Evolutionary conservation across 2,113 vertebrate genomes (phyloP).

Genomic region (Pipa parva): DNA sequence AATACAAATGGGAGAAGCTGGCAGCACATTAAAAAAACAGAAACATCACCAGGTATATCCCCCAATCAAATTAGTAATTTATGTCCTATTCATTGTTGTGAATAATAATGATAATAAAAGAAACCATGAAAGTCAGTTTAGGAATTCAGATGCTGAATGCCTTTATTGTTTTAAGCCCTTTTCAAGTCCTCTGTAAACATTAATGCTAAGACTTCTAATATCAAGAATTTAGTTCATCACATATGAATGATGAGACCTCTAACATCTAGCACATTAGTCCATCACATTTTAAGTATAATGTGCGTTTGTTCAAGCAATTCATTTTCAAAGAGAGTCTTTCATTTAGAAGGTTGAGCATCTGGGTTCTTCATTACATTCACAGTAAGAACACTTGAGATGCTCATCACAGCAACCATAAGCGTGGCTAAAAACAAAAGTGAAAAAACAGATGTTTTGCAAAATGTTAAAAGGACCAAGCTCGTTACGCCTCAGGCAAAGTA

Average conservation of each 20-base stretch:
- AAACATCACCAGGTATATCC: too few relatives aligned
- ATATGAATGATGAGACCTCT: too few relatives aligned
- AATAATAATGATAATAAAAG: too few relatives aligned
- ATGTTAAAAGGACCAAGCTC: conserved; percentile 15
- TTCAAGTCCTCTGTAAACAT: too few relatives aligned
- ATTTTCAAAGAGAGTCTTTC: conserved; percentile 36
- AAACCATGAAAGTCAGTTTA: too few relatives aligned
- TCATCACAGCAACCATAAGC: conserved; percentile 30
- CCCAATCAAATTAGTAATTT: too few relatives aligned
- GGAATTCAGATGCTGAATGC: too few relatives aligned
- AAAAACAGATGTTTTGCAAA: conserved; percentile 26
- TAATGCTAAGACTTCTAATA: background rate
- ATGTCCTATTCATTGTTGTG: too few relatives aligned
- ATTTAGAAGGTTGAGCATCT: conserved; percentile 45
- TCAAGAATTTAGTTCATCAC: too few relatives aligned
- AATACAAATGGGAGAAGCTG: background rate
- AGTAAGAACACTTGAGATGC: conserved; percentile 41
- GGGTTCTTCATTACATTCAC: conserved; percentile 39
- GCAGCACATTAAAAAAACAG: background rate
- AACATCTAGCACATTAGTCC: background rate
- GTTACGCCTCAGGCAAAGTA: conserved; percentile 10
- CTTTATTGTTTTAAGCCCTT: too few relatives aligned
- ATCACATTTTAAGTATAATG: conserved; percentile 32
- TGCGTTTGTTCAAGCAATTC: conserved; percentile 19
- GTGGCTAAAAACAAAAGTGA: conserved; percentile 40